A percentile compares a stretch with the other conserved stretches of the same genome.
These are phyloP conservation scores for Mesorhabditis spiculigera DNA, from an alignment of 2,888 invertebrate species.

Conservation along the genomic window DNA sequence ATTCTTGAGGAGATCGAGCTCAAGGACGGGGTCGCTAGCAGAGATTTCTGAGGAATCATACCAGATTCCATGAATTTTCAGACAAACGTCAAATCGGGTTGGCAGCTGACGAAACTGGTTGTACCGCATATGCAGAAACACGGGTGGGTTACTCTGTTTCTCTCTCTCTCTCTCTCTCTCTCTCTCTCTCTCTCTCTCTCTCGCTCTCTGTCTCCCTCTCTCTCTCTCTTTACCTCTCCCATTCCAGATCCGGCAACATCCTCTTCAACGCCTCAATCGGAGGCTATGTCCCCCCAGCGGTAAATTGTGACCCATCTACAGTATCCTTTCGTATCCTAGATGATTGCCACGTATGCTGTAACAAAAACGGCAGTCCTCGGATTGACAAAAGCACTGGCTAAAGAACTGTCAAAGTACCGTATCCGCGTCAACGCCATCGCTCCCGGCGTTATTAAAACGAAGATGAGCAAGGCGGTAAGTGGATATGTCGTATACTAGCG, in stretches of 20 bases:
- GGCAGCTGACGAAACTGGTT: constrained; percentile 80
- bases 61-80: not conserved
- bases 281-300: constrained; percentile 61
- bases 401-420: constrained; percentile 74
- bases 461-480: constrained; percentile 70
- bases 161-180: too few species aligned
- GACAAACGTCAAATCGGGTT: constrained; percentile 81
- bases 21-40: too few species aligned
- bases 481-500: not conserved
- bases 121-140: constrained; percentile 76
- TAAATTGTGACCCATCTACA: constrained; percentile 58
- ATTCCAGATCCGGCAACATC: constrained; percentile 36
- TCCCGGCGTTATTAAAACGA: constrained; percentile 86
- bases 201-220: too few species aligned
- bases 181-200: too few species aligned
- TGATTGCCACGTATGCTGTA: constrained; percentile 81
- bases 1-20: not conserved
- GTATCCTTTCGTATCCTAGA: constrained; percentile 13
- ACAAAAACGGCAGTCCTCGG: constrained; percentile 89
- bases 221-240: not conserved
- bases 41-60: too few species aligned
- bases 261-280: constrained; percentile 54
- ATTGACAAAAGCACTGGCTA: constrained; percentile 76
- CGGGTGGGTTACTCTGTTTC: constrained; percentile 55
- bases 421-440: constrained; percentile 90